Conservation (phyloP, 1,140 invertebrate species). For the Halictus rubicundus region DNA sequence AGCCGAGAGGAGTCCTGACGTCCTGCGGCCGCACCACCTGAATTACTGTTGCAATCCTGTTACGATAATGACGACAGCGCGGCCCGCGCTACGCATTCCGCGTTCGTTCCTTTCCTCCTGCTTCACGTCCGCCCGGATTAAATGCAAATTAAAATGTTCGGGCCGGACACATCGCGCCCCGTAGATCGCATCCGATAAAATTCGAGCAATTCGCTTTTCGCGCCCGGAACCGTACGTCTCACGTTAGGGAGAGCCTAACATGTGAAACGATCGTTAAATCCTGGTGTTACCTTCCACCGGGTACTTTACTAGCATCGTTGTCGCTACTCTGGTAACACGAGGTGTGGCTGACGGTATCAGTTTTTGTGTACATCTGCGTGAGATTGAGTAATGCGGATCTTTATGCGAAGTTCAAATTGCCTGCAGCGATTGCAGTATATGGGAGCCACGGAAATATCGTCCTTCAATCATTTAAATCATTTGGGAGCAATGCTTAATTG, state of each 20-base stretch:
- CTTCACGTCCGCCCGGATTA: slow-evolving; percentile 23
- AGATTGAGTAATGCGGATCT: too few relatives aligned
- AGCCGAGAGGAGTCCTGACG: not conserved
- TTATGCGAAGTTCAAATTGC: too few relatives aligned
- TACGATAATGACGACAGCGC: slow-evolving; percentile 50
- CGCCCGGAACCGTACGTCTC: not conserved
- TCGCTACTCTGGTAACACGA: too few relatives aligned
- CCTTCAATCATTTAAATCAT: too few relatives aligned
- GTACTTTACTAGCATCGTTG: not conserved
- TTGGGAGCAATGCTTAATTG: too few relatives aligned
- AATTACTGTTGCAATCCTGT: slow-evolving; percentile 48
- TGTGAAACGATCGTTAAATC: not conserved
- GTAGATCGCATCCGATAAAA: slow-evolving; percentile 13
- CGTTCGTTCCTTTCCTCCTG: not conserved
- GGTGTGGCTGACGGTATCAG: too few relatives aligned
- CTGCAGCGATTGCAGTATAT: too few relatives aligned
- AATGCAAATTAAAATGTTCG: slow-evolving; percentile 49
- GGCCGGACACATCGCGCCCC: not conserved
- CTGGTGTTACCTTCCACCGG: not conserved
- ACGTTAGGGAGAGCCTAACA: not conserved
- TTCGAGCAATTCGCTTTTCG: slow-evolving; percentile 3
- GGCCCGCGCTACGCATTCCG: slow-evolving; percentile 3
- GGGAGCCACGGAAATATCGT: too few relatives aligned
- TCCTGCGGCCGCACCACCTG: slow-evolving; percentile 19
- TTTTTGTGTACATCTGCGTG: too few relatives aligned